These are phyloP conservation scores for Sialis fuliginosa DNA, from an alignment of 2,888 invertebrate species.

Conservation along the genomic window DNA sequence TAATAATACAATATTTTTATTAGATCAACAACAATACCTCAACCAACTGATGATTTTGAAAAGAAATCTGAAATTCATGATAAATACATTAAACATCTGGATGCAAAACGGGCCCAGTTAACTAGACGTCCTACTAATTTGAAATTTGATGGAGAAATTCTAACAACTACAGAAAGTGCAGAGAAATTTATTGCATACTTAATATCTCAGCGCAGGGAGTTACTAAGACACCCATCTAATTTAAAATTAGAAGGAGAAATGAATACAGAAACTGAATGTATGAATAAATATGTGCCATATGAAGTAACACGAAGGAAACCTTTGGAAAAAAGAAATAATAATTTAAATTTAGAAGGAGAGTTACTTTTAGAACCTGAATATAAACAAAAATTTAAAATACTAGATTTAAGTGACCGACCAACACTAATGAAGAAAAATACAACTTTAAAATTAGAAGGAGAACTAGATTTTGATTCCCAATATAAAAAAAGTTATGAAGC, in stretches of 20 bases:
- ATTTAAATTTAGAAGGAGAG: constrained; percentile 31
- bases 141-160: constrained; percentile 28
- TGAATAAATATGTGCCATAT: constrained; percentile 25
- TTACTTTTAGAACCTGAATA: constrained; percentile 27
- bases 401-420: constrained; percentile 14
- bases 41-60: constrained; percentile 11
- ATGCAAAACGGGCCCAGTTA: constrained; percentile 20
- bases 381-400: constrained; percentile 7
- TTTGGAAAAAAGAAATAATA: constrained; percentile 23
- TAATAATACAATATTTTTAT: too few species aligned
- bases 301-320: constrained; percentile 24
- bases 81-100: constrained; percentile 20
- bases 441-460: constrained; percentile 31
- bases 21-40: not conserved
- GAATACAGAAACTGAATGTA: constrained; percentile 23
- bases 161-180: constrained; percentile 20
- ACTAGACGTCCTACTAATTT: constrained; percentile 20
- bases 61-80: constrained; percentile 22
- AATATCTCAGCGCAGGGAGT: constrained; percentile 23
- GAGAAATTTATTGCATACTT: constrained; percentile 17
- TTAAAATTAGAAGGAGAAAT: constrained; percentile 30
- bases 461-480: constrained; percentile 19
- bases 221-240: constrained; percentile 25
- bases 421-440: constrained; percentile 25
- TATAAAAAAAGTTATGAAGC: constrained; percentile 14